phyloP scores from a whole-genome alignment of 2,888 invertebrate species.

The Carpatolechia fugitivella region DNA sequence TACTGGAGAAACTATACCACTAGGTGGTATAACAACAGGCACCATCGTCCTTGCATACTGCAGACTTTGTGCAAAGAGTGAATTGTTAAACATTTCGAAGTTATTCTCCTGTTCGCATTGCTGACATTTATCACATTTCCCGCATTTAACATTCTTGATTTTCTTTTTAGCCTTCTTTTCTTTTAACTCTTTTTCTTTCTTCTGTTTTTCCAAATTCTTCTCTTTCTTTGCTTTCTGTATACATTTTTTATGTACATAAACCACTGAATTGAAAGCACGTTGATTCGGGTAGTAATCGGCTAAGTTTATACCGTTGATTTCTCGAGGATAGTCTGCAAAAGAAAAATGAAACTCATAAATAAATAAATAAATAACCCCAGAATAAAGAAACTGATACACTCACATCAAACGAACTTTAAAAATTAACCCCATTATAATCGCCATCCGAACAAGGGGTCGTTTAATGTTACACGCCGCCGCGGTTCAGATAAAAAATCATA shows the following conservation, averaged over 20 bases:
- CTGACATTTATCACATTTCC: constrained; percentile 42
- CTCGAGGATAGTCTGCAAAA: constrained; percentile 32
- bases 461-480: too few species aligned
- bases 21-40: constrained; percentile 55
- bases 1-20: constrained; percentile 31
- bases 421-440: too few species aligned
- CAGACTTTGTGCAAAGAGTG: constrained; percentile 57
- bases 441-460: too few species aligned
- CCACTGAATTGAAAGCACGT: constrained; percentile 51
- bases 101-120: constrained; percentile 35
- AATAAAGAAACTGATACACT: too few species aligned
- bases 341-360: too few species aligned
- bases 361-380: too few species aligned
- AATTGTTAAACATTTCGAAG: constrained; percentile 23
- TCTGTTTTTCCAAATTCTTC: constrained; percentile 9
- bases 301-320: constrained; percentile 50
- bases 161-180: constrained; percentile 17
- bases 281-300: constrained; percentile 52
- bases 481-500: too few species aligned
- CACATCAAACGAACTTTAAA: too few species aligned
- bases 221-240: constrained; percentile 27
- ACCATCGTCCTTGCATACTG: constrained; percentile 57
- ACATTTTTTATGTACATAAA: constrained; percentile 60
- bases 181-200: constrained; percentile 12
- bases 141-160: constrained; percentile 26